Evolutionary conservation across 2,797 vertebrate genomes (phyloP), one percentile per base, ranked within the genome.

Genomic region (Urophycis tenuis): DNA sequence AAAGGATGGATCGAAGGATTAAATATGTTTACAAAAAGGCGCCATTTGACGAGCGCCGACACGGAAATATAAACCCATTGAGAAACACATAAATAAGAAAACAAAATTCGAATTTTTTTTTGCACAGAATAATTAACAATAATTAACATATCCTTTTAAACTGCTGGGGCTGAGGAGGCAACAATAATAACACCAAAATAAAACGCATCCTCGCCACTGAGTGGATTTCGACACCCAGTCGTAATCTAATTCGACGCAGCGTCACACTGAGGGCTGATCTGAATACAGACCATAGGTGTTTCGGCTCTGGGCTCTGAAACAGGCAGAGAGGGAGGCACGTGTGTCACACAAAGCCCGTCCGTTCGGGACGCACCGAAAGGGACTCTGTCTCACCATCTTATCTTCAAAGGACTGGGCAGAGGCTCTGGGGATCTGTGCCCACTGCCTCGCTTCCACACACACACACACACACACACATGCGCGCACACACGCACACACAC

Each of bases 381-480:
- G 91, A 91, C 89, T 90, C 90, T 91, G 90, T 93, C 92, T 93
- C 91, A 90, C 91, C 90, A 93, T 93, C 91, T 92, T 93, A 93
- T 93, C 91, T 93, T 93, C 92, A 93, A 93, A 93, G 90, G 89
- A 89, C 90, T 92, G 92, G 92, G 91, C 91, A 91, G 88, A 87
- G 90, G 89, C 91, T 91, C 89, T 88, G 86, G 90, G 89, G 90
- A 91, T 87, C 90, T 84, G 87, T 91, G 89, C 89, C 89, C 91
- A 91, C 87, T 81, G 88, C 89, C 88, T 91, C 88, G 88, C 87
- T 89, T 90, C 88, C 91, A 86, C 89, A 87, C 88, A 91, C 81
- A 86, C 87, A 89, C 88, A 89, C 89, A 88, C 84, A 88, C 87
- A 89, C 88, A 89, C 88, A 89, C 88, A 88, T 89, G 87, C 90